phyloP scores from a whole-genome alignment of 2,888 invertebrate genomes.

The Acutogordius australiensis region DNA sequence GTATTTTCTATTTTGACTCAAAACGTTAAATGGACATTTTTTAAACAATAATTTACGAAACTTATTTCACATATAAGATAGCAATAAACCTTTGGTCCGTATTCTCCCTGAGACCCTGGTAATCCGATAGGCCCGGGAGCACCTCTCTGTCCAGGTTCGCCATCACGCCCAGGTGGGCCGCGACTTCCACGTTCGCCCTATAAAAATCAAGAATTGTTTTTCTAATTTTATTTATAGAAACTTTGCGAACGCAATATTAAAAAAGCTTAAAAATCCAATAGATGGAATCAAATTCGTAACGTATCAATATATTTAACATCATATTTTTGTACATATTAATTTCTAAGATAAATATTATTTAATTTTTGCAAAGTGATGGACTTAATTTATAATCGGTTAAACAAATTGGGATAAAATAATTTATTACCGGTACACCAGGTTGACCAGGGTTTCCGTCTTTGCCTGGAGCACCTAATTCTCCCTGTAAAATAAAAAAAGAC shows the following conservation, averaged over 20 bases:
- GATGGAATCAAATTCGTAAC: no score
- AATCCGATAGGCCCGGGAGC: background rate
- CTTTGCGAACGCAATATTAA: no score
- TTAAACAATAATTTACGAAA: no score
- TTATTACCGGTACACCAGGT: conserved; percentile 6
- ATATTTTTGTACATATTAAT: no score
- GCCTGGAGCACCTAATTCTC: background rate
- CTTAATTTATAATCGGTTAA: background rate
- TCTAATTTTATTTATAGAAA: no score
- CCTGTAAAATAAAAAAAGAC: background rate
- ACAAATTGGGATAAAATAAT: background rate
- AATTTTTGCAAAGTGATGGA: background rate
- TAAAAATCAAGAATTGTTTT: no score
- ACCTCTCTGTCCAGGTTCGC: conserved; percentile 8
- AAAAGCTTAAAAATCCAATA: no score
- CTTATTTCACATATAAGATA: no score
- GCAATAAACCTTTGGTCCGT: background rate
- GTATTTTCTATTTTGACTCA: no score
- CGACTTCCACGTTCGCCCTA: conserved; percentile 1
- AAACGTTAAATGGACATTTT: no score
- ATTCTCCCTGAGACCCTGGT: conserved; percentile 5
- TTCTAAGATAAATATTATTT: background rate
- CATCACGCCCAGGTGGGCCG: conserved; percentile 1
- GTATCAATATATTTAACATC: no score
- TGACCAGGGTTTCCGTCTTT: conserved; percentile 9